phyloP scores from a whole-genome alignment of 2,797 vertebrate species.

The Sebastes iracundus region DNA sequence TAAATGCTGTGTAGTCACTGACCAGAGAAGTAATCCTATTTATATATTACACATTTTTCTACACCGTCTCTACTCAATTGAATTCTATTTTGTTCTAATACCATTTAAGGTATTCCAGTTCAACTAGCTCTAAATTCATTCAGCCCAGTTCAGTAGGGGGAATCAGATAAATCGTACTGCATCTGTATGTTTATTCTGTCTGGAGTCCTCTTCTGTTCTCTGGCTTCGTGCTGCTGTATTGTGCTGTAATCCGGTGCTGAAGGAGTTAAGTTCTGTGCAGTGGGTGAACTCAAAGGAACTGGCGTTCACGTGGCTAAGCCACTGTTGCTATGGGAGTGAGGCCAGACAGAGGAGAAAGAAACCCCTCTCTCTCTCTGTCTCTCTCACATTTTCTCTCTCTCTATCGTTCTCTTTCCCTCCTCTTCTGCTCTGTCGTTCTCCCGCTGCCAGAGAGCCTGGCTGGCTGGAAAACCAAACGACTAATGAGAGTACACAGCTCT shows the following conservation, averaged over 20 bases:
- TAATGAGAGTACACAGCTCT: slow-evolving; percentile 64
- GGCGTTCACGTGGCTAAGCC: slow-evolving; percentile 80
- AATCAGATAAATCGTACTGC: background rate
- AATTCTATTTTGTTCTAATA: background rate
- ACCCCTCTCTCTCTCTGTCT: slow-evolving; percentile 61
- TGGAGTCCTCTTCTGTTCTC: background rate
- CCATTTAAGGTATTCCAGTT: background rate
- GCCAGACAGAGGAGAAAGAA: slow-evolving; percentile 80
- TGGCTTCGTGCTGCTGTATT: slow-evolving; percentile 8
- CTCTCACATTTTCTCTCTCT: slow-evolving; percentile 40
- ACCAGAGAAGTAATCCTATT: background rate
- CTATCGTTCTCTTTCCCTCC: slow-evolving; percentile 21
- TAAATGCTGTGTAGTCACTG: background rate
- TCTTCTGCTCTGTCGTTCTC: slow-evolving; percentile 31
- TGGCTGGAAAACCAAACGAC: slow-evolving; percentile 61
- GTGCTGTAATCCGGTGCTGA: slow-evolving; percentile 53
- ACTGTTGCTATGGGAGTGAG: slow-evolving; percentile 86
- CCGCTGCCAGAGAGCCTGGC: slow-evolving; percentile 50
- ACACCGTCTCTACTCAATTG: background rate
- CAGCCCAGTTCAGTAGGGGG: background rate
- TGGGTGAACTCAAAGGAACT: slow-evolving; percentile 79
- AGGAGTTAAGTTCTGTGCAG: slow-evolving; percentile 77
- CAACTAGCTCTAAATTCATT: background rate
- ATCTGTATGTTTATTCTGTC: background rate
- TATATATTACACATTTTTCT: background rate